Base-by-base conservation (phyloP, 2,888 invertebrate species). In the Gymnocheta viridis region DNA sequence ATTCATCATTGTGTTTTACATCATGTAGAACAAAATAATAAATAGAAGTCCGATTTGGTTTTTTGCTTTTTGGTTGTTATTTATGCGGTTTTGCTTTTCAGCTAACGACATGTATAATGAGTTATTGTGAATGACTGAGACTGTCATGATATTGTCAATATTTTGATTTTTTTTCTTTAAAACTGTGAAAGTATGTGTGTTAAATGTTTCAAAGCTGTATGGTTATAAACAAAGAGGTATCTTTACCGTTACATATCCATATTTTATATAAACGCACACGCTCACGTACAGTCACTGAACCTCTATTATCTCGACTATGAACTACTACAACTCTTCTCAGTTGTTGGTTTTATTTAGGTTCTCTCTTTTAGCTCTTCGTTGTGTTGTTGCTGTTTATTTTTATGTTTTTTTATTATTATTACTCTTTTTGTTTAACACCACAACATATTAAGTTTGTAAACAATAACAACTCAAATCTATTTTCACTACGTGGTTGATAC, bases 381-480 rank as follows among this genome's bases (percentile, higher is more conserved):
- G 19, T 47, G 6, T 22, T 69, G 1, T 56, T 35, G 0, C 38
- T 64, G 0, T 29, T n/a, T n/a, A n/a, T n/a, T n/a, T n/a, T n/a
- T n/a, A n/a, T 47, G 14, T 2, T 54, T 22, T 60, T 58, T 64
- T 44, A 10, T 22, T 32, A 4, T 44, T n/a, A 22, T 47, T 76
- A 10, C 4, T 56, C 7, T 41, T 24, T 41, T 60, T 24, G 58
- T 66, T 64, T 54, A 79, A 80, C 73, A 38, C 58, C 66, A 80
- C 49, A 49, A 58, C 41, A 60, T 44, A 49, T 73, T 66, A 47
- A 73, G 66, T 67, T 80, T n/a, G 44, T 41, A 80, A 73, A 80
- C 80, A 80, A 67, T 38, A 73, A 51, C 62, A 79, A 44, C 54
- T 79, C 62, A 51, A 49, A 69, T 51, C 24, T 66, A 22, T 47